Conservation (phyloP, 2,113 vertebrate species). For the Trogon melanurus region DNA sequence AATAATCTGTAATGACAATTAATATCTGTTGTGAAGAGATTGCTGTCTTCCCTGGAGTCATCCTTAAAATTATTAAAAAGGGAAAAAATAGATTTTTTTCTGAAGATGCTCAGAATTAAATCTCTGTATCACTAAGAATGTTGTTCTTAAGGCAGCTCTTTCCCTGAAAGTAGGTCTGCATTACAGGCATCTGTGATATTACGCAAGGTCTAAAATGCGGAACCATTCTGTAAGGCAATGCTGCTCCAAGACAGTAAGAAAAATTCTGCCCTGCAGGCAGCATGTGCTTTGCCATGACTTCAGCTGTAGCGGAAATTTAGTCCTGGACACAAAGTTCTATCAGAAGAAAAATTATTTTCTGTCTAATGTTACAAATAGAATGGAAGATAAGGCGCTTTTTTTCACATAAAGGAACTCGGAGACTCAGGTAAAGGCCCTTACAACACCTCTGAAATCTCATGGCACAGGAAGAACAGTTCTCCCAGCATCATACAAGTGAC, state of each 20-base stretch:
- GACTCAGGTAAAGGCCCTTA: background rate
- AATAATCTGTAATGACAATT: background rate
- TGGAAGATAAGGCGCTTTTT: background rate
- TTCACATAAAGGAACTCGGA: background rate
- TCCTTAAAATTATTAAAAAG: background rate
- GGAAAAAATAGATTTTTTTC: background rate
- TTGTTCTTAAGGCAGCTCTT: background rate
- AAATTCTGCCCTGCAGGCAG: background rate
- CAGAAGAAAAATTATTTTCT: slow-evolving; percentile 4
- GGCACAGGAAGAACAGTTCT: background rate
- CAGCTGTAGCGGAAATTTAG: background rate
- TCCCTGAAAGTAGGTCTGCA: background rate
- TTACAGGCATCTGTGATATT: background rate
- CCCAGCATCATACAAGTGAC: background rate
- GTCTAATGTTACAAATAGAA: background rate
- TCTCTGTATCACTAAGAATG: background rate
- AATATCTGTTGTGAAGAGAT: background rate
- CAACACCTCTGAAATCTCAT: background rate
- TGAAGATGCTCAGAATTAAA: background rate
- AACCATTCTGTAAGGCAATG: background rate
- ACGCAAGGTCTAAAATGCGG: background rate
- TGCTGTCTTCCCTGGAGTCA: background rate
- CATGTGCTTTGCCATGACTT: background rate
- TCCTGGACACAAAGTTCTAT: background rate
- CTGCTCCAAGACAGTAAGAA: background rate